phyloP scores from a whole-genome alignment of 2,797 vertebrate species.

The Sardinella longiceps region DNA sequence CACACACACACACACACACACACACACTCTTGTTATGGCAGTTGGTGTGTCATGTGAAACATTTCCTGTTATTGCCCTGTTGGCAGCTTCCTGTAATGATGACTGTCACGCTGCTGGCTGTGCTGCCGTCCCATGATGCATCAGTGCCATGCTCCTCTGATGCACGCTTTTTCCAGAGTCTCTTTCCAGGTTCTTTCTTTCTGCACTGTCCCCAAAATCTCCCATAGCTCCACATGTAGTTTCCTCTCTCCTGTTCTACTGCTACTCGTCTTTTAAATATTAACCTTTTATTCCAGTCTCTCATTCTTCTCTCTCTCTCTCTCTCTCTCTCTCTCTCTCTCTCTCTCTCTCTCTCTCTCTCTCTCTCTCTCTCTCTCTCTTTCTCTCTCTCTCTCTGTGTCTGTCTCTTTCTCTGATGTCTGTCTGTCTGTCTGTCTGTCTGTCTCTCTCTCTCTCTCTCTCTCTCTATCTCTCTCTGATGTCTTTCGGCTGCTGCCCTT shows the following conservation, averaged over 20 bases:
- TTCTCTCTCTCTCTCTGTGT: no score
- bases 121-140: neutral
- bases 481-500: neutral
- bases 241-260: neutral
- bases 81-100: slow-evolving; percentile 7
- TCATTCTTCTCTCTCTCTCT: neutral
- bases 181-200: neutral
- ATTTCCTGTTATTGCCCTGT: slow-evolving; percentile 9
- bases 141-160: neutral
- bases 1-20: neutral
- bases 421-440: no score
- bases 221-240: neutral
- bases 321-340: no score
- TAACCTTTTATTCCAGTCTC: neutral
- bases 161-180: neutral
- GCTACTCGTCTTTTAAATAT: neutral
- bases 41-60: neutral
- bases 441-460: no score
- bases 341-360: no score
- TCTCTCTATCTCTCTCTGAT: neutral
- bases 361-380: no score
- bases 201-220: neutral
- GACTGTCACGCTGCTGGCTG: neutral
- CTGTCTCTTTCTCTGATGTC: no score
- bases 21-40: neutral